A percentile compares a stretch with the other conserved stretches of the same genome.
These are phyloP conservation scores for Macrotus californicus DNA, from an alignment of 2,113 vertebrate species.

Conservation along the genomic window DNA sequence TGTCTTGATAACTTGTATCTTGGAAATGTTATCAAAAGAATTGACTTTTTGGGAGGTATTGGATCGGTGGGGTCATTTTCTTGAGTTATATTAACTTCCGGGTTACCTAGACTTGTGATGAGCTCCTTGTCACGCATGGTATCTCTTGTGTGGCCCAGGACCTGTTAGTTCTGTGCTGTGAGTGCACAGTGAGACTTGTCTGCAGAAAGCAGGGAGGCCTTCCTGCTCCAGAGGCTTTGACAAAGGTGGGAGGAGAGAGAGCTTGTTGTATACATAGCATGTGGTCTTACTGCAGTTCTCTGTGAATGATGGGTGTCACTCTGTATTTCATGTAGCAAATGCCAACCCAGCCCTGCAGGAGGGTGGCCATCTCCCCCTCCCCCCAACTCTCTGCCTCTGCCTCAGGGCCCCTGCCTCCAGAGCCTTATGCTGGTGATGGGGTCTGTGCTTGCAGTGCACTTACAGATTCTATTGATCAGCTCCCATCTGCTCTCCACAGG, in stretches of 20 bases:
- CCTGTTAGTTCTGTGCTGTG: too few species aligned
- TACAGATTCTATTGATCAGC: background rate
- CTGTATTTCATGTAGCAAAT: background rate
- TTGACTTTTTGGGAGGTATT: background rate
- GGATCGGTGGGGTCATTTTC: background rate
- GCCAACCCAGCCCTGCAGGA: background rate
- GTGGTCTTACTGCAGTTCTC: background rate
- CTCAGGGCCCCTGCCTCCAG: background rate
- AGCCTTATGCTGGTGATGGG: background rate
- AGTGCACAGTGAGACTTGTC: background rate
- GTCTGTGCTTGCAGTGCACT: background rate
- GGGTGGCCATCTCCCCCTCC: background rate
- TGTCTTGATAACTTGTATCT: background rate
- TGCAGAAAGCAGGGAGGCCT: background rate
- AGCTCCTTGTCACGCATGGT: background rate
- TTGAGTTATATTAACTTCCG: background rate
- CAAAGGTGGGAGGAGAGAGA: background rate
- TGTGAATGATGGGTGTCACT: background rate
- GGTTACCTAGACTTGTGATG: background rate
- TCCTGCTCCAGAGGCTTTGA: background rate
- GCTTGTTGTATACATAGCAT: accelerated
- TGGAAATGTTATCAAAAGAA: background rate
- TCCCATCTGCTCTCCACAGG: background rate
- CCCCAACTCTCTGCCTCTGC: background rate
- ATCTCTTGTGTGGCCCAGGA: accelerated